These are phyloP conservation scores for Ptilorrhoa leucosticta DNA, from an alignment of 2,113 vertebrate species.

Conservation along the genomic window DNA sequence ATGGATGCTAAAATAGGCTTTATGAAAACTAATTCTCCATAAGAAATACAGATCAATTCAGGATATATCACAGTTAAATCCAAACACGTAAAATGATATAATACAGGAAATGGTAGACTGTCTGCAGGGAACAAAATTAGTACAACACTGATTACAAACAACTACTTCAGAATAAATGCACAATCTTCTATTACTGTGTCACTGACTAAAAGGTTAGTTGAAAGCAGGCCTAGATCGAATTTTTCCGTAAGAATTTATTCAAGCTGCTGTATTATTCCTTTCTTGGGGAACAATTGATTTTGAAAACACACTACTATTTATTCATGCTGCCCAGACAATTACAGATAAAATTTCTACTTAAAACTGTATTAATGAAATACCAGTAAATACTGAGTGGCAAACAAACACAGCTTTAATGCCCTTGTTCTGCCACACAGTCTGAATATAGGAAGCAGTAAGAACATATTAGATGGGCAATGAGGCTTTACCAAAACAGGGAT, in stretches of 20 bases:
- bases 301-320: neutral
- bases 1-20: neutral
- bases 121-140: neutral
- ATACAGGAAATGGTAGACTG: neutral
- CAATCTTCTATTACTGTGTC: neutral
- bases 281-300: neutral
- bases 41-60: neutral
- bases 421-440: neutral
- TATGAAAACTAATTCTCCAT: neutral
- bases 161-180: neutral
- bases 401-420: neutral
- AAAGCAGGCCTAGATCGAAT: neutral
- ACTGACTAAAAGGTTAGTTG: neutral
- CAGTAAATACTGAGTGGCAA: neutral
- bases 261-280: neutral
- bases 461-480: neutral
- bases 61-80: neutral
- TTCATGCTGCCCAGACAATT: neutral
- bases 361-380: neutral
- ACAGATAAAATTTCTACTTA: neutral
- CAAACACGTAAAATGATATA: neutral
- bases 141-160: neutral
- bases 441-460: neutral
- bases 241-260: neutral
- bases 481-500: neutral